A percentile compares a stretch with the other conserved stretches of the same genome.
Evolutionary conservation across 2,797 vertebrate genomes (phyloP).

Genomic region (Alauda arvensis): DNA sequence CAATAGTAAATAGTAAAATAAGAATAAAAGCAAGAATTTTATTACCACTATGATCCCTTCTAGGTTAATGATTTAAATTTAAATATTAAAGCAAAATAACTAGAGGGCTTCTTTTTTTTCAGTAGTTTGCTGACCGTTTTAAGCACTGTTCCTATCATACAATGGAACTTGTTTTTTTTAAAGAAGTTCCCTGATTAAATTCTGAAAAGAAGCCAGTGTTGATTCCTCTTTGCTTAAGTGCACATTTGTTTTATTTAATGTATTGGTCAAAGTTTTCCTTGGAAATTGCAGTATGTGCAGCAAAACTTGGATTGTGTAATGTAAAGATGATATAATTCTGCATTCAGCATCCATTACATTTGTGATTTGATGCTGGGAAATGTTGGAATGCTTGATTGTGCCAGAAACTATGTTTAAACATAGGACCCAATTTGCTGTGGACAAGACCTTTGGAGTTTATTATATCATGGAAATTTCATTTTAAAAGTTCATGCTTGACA

Average conservation of each 20-base stretch:
- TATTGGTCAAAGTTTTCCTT: slow-evolving; percentile 7
- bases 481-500: slow-evolving; percentile 17
- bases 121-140: neutral
- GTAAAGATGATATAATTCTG: neutral
- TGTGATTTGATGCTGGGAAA: slow-evolving; percentile 1
- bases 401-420: slow-evolving; percentile 11
- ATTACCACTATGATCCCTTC: neutral
- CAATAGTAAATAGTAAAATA: neutral
- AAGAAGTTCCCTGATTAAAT: neutral
- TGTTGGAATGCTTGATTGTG: slow-evolving; percentile 5
- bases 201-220: neutral
- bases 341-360: slow-evolving; percentile 1
- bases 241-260: neutral
- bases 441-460: slow-evolving; percentile 5
- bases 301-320: neutral
- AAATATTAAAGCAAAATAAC: neutral
- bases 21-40: neutral
- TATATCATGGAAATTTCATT: slow-evolving; percentile 45
- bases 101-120: neutral
- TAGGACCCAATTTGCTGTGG: neutral
- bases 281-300: neutral
- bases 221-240: neutral
- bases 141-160: neutral
- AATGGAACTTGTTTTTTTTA: neutral
- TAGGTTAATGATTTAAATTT: neutral